Base-by-base conservation (phyloP, 37 sponge, comb jelly and placozoan genomes). In the Oscarella lobularis region DNA sequence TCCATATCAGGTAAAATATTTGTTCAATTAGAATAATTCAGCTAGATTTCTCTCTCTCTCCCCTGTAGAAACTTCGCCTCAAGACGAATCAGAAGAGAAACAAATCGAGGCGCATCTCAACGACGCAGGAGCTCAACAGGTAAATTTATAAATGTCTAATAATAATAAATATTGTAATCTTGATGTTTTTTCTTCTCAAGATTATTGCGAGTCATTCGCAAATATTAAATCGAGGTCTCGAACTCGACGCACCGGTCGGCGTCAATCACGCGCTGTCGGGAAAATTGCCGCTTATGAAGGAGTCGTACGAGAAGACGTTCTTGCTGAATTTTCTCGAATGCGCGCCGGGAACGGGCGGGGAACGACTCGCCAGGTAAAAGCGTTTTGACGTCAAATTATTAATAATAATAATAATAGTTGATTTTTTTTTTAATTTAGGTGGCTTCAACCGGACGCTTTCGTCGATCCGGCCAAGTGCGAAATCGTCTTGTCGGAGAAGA, bases 401-500 rank as follows among this genome's bases (percentile, higher is more conserved):
- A 33, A 27, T 9, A 33, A 69, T 69, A 35, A 27, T 69, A 34
- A 3, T 77, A 2, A 27, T 76, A 3, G 32, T 2, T 66, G 6
- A 5, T 37, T 33, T 31, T 77, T 72, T 34, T 27, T 31, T 73
- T 20, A 31, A 48, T 29, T 30, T 71, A 90, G 91, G 38, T 91
- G 92, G 92, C 48, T 91, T 5, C 92, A 91, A 74, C 92, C 92
- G n/a, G 88, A 91, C 37, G 36, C 85, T 40, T 86, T 85, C 40
- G 92, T 91, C 27, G 88, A 91, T 78, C 78, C 79, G 34, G 75
- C 83, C 33, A 84, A 87, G 2, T 81, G 79, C 27, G 86, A 91
- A 29, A 75, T 91, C 33, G 39, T 39, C 1, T 31, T 82, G 1
- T 78, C 83, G 3, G 38, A 54, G 4, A 39, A 74, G 2, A 39